Conservation (phyloP, 1,140 invertebrate genomes). For the Melanaphis sacchari region DNA sequence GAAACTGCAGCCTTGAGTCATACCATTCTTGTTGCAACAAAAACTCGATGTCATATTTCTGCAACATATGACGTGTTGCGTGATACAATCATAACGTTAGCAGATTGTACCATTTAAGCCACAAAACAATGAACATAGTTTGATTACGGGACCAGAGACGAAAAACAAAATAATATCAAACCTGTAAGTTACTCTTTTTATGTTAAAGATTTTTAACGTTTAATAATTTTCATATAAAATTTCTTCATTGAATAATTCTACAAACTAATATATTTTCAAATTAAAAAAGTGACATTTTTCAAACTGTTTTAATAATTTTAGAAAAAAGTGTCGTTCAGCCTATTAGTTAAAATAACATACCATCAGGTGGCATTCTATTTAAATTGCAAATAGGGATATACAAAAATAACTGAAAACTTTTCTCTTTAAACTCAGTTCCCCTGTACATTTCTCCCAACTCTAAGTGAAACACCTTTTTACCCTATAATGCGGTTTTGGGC, state of each 20-base stretch:
- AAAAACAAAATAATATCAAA: not conserved
- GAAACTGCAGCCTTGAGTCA: slow-evolving; percentile 85
- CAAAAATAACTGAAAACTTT: not conserved
- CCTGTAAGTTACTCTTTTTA: no score
- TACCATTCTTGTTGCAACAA: slow-evolving; percentile 89
- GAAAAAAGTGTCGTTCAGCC: not conserved
- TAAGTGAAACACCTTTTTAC: no score
- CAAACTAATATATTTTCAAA: not conserved
- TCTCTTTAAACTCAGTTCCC: not conserved
- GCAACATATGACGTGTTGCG: slow-evolving; percentile 56
- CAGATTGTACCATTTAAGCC: no score
- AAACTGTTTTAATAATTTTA: not conserved
- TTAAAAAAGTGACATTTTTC: not conserved
- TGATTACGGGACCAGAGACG: not conserved
- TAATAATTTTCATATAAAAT: not conserved
- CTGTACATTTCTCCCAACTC: no score
- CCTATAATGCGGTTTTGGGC: not conserved
- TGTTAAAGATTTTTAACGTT: not conserved
- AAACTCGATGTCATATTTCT: slow-evolving; percentile 96
- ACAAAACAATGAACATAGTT: no score
- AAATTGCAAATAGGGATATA: not conserved
- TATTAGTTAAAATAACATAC: not conserved
- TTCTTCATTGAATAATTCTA: not conserved
- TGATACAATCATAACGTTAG: not conserved
- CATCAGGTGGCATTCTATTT: not conserved